These are phyloP conservation scores for Lophura nycthemera DNA, from an alignment of 2,113 vertebrate species.

Conservation along the genomic window DNA sequence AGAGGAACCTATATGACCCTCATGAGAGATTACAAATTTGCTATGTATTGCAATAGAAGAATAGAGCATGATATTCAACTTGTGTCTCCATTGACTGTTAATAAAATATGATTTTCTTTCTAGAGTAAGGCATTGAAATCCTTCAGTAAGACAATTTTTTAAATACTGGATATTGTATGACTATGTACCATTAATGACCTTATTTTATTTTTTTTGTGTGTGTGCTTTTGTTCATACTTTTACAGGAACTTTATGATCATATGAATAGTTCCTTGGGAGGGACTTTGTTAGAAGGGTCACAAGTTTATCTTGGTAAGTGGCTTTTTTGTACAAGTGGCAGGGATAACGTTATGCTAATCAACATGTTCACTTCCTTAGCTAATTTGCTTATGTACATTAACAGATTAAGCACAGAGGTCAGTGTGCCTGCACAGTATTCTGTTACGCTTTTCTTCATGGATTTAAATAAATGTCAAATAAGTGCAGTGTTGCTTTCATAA, in stretches of 20 bases:
- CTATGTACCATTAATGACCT: background rate
- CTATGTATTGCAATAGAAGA: background rate
- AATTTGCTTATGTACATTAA: background rate
- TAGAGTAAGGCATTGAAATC: background rate
- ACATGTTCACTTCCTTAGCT: background rate
- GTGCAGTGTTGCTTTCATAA: background rate
- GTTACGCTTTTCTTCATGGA: background rate
- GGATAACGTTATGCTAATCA: background rate
- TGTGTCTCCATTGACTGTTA: background rate
- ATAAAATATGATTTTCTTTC: background rate
- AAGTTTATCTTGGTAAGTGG: conserved; percentile 91
- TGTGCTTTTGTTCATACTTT: background rate
- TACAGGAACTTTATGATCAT: conserved; percentile 96
- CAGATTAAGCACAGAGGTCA: background rate
- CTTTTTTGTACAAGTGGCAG: background rate
- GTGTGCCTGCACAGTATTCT: background rate
- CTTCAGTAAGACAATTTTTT: background rate
- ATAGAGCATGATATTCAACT: background rate
- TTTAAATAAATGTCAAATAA: conserved; percentile 8
- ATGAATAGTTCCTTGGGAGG: conserved; percentile 94
- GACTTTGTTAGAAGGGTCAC: conserved; percentile 89
- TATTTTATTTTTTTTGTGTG: background rate
- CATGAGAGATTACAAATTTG: background rate
- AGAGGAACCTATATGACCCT: background rate
- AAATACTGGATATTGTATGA: background rate